Evolutionary conservation across 1,140 invertebrate genomes (phyloP), one percentile per base, ranked within the genome.

Genomic region (Drosophila eugracilis): DNA sequence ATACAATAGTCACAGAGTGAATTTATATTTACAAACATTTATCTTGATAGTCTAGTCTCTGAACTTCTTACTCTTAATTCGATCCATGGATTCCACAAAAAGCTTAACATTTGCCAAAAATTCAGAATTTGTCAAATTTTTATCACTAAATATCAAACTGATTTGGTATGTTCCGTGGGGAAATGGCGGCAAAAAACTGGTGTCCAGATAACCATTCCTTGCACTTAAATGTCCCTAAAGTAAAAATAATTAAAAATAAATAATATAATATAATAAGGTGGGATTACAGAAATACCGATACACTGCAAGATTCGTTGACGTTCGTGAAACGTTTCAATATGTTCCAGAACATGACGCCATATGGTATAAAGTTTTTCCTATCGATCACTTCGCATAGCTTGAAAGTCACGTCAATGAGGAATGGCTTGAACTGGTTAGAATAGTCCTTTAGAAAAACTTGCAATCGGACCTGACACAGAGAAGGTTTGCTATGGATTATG

Each of bases 351-450:
- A 79, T 62, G 0, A n/a, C 47, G 0, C 65, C 71, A 15, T 80
- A 79, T 0, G 34, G 10, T 0, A 44, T 0, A 34, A 32, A 79
- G 19, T 24, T 80, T 1, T 30, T 49, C 7, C 36, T 58, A 1
- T 53, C 21, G 36, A 37, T 7, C 36, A 37, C 36, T 2, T 73
- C 62, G 12, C 69, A 69, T 0, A 78, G 9, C 0, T 62, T 62
- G 3, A 78, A 0, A 0, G 12, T 3, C 6, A 54, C 45, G 41
- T 78, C 39, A 32, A 78, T 14, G 1, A 78, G 42, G 15, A 78
- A 78, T 1, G 69, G 69, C 12, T 78, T 37, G n/a, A 44, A 78
- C 9, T 39, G 49, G 37, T 78, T 78, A 26, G 7, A 49, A 1
- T 78, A 73, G 41, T 66, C 62, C 45, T 58, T 66, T n/a, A 63